Base-by-base conservation (phyloP, 1,140 invertebrate genomes). In the Drosophila pseudoobscura region DNA sequence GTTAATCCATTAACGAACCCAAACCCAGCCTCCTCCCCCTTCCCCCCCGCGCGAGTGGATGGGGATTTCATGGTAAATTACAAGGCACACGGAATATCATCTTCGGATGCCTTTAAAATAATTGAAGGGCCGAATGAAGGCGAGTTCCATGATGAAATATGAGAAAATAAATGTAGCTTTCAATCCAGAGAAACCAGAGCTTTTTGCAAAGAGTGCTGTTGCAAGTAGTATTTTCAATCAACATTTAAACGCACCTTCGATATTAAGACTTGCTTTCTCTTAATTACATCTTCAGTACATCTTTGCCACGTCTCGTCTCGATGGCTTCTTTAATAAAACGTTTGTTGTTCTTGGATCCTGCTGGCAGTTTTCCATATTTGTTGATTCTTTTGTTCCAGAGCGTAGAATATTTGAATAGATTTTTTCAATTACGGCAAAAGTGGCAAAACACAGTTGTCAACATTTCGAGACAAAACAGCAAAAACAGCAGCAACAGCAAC, bases 401-500 rank as follows among this genome's bases (percentile, higher is more conserved):
- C 47, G 45, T 35, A 51, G 24, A 70, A 53, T 65, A 78, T 84
- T 85, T 85, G 80, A 80, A 84, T 84, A 76, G 31, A 72, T 75
- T 84, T 85, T 87, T 87, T 87, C 83, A 88, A 87, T 87, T 88
- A 88, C 78, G 75, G 62, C 75, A 78, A 87, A 87, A 82, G 78
- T 88, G 82, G 83, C 82, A 87, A 87, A 85, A 82, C 83, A 87
- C 83, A 87, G 82, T 87, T 87, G 82, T 87, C 82, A 87, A 75
- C 82, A 88, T 82, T 88, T 82, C 56, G 56, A 78, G 74, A 87
- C 83, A 87, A 87, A 87, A 82, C 83, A 87, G 75, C 70, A 85
- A 74, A 75, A 72, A 78, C 74, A 82, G 57, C 65, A 83, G 61
- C 29, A 66, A 47, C 43, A 57, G 31, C 43, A 59, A 45, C 45